A percentile compares a stretch with the other conserved stretches of the same genome.
Evolutionary conservation across 53 echinoderm and acorn worm species (phyloP).

Genomic region (Astropecten irregularis): DNA sequence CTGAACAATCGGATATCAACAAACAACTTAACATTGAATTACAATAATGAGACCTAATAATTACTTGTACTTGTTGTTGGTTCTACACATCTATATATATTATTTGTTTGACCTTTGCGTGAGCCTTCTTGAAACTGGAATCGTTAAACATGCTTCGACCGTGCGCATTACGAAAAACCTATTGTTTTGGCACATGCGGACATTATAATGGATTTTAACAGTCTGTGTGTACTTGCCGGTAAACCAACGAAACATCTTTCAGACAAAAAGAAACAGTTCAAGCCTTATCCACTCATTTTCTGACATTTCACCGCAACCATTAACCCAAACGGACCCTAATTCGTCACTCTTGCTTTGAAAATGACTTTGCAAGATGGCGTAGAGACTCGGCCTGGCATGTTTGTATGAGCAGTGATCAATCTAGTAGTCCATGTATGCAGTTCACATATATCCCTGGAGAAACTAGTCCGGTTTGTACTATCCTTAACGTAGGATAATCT

Average conservation of each 20-base stretch:
- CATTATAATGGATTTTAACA: too few relatives aligned
- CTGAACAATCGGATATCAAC: too few relatives aligned
- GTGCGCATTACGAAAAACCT: too few relatives aligned
- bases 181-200: too few relatives aligned
- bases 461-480: neutral
- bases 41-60: too few relatives aligned
- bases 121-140: too few relatives aligned
- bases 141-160: too few relatives aligned
- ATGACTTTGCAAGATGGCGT: slow-evolving; percentile 29
- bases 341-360: slow-evolving; percentile 32
- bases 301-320: slow-evolving; percentile 9
- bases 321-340: slow-evolving; percentile 46
- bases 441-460: neutral
- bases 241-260: neutral
- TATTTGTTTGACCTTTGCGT: too few relatives aligned
- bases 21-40: too few relatives aligned
- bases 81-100: too few relatives aligned
- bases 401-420: slow-evolving; percentile 29
- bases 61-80: too few relatives aligned
- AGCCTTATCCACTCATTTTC: neutral
- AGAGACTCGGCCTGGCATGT: slow-evolving; percentile 1
- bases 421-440: neutral
- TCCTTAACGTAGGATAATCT: neutral
- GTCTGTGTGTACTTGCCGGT: neutral
- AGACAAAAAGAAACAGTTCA: neutral